Evolutionary conservation across 2,888 invertebrate genomes (phyloP).

Genomic region (Heliconius ismenius): DNA sequence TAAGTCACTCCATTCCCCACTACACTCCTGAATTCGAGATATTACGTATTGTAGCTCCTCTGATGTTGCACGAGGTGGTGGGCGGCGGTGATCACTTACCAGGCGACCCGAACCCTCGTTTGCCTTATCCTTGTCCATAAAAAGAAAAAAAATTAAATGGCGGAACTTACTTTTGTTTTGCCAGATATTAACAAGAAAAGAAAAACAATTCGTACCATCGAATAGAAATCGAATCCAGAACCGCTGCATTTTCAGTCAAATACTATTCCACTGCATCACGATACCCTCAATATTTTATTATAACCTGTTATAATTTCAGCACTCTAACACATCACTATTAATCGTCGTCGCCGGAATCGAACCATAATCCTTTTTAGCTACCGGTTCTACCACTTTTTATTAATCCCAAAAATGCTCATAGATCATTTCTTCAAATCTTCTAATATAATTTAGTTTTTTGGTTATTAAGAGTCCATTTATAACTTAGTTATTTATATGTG

Average conservation of each 20-base stretch:
- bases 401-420: conserved; percentile 34
- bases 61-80: too few species aligned
- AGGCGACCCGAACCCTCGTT: too few species aligned
- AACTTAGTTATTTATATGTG: conserved; percentile 48
- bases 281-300: not conserved
- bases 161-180: not conserved
- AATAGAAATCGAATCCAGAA: not conserved
- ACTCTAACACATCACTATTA: conserved; percentile 49
- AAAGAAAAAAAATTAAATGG: not conserved
- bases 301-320: conserved; percentile 25
- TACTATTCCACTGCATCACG: not conserved
- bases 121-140: too few species aligned
- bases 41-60: too few species aligned
- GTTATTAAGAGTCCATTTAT: conserved; percentile 74
- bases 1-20: too few species aligned
- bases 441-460: conserved; percentile 22
- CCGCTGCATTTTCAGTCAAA: not conserved
- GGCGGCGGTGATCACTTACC: too few species aligned
- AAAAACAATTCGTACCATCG: not conserved
- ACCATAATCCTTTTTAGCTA: conserved; percentile 75
- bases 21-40: too few species aligned
- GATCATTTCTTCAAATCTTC: conserved; percentile 17
- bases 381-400: conserved; percentile 71
- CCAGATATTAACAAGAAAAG: not conserved
- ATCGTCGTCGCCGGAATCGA: conserved; percentile 66